phyloP scores from a whole-genome alignment of 2,888 invertebrate genomes.

The Cephus pygmeus region DNA sequence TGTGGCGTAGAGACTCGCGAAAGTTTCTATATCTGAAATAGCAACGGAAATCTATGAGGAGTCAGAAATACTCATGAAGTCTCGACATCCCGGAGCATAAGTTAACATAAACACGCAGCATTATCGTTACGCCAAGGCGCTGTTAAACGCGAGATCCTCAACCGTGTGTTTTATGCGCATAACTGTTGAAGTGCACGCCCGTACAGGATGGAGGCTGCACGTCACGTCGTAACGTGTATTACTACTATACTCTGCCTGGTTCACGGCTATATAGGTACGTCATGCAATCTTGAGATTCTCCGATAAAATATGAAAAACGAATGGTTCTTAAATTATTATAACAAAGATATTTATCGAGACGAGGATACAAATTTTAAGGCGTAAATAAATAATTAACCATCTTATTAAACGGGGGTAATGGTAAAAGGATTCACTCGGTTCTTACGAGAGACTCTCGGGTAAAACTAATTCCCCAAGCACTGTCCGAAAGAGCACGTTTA shows the following conservation, averaged over 20 bases:
- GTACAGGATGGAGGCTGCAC: neutral
- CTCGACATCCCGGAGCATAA: constrained; percentile 33
- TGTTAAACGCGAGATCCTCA: constrained; percentile 41
- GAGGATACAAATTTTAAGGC: neutral
- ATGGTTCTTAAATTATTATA: neutral
- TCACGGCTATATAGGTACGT: neutral
- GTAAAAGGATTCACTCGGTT: neutral
- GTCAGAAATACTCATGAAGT: neutral
- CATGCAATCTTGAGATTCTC: neutral
- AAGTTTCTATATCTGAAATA: neutral
- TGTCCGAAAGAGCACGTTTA: neutral
- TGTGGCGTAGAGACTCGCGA: neutral
- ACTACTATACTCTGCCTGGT: neutral
- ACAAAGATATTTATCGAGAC: neutral
- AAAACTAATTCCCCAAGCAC: neutral
- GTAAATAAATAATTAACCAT: neutral
- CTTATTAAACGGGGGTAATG: neutral
- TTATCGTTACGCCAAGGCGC: constrained; percentile 49
- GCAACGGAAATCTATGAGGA: neutral
- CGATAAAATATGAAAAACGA: neutral
- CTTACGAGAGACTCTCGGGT: neutral
- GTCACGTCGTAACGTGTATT: constrained; percentile 6
- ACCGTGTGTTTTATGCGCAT: constrained; percentile 44
- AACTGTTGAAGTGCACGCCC: constrained; percentile 28
- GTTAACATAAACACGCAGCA: constrained; percentile 53